Evolutionary conservation across 2,888 invertebrate genomes (phyloP), one percentile per base, ranked within the genome.

Genomic region (Crioceris asparagi): DNA sequence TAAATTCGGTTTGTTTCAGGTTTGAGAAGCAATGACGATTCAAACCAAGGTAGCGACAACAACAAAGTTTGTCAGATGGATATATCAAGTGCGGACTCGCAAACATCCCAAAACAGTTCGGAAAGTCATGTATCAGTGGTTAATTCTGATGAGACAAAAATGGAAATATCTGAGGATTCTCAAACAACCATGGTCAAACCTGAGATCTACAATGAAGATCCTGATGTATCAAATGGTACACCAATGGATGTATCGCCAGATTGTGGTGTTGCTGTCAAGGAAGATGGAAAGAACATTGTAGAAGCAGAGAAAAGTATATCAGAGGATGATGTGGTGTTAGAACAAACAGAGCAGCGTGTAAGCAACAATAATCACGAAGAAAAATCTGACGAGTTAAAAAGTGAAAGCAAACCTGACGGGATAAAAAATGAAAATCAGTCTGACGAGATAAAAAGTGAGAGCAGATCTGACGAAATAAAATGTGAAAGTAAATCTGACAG

Each of bases 71-170:
- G 46, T 29, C 51, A 51, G 32, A 47, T 53, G 35, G 68, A 68
- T 32, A 52, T 61, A 18, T 61, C 62, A 1, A 69, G 67, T 51
- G 77, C 78, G 43, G 75, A 79, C 42, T 74, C 76, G 0, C 71
- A 75, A 33, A 55, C 74, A 1, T 76, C 76, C 1, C 73, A 73
- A 55, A 74, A 76, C 12, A 77, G 76, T 16, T 75, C 74, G 3
- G 72, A 74, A 39, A 75, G 74, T 38, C 65, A 66, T 14, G 53
- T 73, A 17, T 75, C 74, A 0, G 67, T 69, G 30, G 67, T 69
- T 2, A 69, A 68, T 1, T 68, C 68, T 25, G 71, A 71, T 35
- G 67, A 68, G 8, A 67, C 63, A 21, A 64, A 61, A 51, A 60
- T 60, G 54, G 62, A 64, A 30, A 30, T 3, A 15, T 16, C 30